Evolutionary conservation across 2,888 invertebrate species (phyloP).

Genomic region (Melanostoma scalare): DNA sequence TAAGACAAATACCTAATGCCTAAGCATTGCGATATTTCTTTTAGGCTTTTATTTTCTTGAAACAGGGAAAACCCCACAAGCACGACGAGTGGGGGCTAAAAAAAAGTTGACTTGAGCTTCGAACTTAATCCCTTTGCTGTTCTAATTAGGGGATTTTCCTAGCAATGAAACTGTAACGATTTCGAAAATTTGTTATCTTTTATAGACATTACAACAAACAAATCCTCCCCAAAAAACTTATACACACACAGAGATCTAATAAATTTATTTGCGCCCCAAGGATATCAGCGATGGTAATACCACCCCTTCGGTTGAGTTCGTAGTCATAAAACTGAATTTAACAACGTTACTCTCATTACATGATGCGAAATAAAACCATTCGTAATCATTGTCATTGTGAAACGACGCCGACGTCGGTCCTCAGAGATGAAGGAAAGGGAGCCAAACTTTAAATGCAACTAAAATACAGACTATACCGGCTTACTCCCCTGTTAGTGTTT

Average conservation of each 20-base stretch:
- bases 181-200: conserved; percentile 64
- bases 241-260: conserved; percentile 10
- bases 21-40: conserved; percentile 54
- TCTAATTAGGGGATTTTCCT: conserved; percentile 71
- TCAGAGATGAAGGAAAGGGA: neutral
- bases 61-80: neutral
- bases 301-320: conserved; percentile 5
- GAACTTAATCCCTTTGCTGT: conserved; percentile 65
- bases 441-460: conserved; percentile 61
- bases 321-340: conserved; percentile 66
- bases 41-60: conserved; percentile 42
- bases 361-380: conserved; percentile 57
- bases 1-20: conserved; percentile 4
- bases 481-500: conserved; percentile 4
- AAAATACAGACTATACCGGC: conserved; percentile 38
- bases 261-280: conserved; percentile 41
- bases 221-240: conserved; percentile 32
- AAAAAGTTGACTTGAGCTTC: conserved; percentile 61
- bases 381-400: conserved; percentile 36
- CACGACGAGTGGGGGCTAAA: neutral
- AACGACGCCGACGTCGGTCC: no score
- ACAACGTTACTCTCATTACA: conserved; percentile 58
- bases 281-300: conserved; percentile 2
- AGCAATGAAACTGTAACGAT: conserved; percentile 69
- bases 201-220: conserved; percentile 41